Evolutionary conservation across 2,797 vertebrate genomes (phyloP).

Genomic region (Pipistrellus kuhlii): DNA sequence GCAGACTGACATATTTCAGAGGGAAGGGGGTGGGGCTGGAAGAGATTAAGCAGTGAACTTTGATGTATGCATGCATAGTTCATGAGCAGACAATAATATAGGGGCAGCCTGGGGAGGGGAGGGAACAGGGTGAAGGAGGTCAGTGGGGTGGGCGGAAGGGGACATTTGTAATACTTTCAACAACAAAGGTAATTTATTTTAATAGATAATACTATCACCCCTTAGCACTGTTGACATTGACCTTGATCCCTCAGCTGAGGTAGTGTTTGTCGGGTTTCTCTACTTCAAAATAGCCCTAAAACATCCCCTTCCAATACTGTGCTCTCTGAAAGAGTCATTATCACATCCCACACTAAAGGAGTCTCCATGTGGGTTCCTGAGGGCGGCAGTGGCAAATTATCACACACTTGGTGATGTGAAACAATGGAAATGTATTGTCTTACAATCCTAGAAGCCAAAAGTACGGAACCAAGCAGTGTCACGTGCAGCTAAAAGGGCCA

Average conservation of each 20-base stretch:
- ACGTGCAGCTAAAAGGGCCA: no score
- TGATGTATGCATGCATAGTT: no score
- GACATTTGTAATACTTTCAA: no score
- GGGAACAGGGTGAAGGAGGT: no score
- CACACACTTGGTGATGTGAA: background rate
- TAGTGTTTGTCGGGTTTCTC: background rate
- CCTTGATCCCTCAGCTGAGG: background rate
- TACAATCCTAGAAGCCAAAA: background rate
- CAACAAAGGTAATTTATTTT: no score
- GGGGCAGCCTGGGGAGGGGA: no score
- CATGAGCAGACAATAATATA: no score
- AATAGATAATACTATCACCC: background rate
- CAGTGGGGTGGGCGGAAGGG: no score
- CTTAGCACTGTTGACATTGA: background rate
- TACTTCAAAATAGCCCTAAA: background rate
- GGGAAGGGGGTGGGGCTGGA: no score
- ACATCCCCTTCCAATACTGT: background rate
- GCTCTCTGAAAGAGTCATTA: background rate
- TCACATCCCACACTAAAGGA: background rate
- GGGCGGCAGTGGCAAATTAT: background rate
- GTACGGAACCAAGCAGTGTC: background rate
- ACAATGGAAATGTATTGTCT: background rate
- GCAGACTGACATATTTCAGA: no score
- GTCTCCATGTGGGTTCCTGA: background rate
- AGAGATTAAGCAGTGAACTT: no score